Evolutionary conservation across 2,797 vertebrate genomes (phyloP).

Genomic region (Argentina silus): DNA sequence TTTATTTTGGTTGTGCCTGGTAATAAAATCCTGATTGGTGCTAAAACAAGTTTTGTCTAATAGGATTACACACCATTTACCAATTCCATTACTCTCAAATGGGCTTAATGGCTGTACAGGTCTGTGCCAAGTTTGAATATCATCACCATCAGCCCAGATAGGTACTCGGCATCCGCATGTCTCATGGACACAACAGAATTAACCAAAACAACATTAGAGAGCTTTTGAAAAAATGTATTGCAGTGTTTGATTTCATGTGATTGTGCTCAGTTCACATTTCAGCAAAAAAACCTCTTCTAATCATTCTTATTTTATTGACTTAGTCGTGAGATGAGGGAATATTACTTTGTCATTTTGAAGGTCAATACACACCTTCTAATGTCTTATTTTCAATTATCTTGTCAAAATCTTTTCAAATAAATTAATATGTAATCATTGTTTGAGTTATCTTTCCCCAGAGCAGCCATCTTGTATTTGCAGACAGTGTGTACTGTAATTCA

Average conservation of each 20-base stretch:
- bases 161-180: background rate
- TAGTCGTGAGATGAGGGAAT: background rate
- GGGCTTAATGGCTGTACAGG: background rate
- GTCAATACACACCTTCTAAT: background rate
- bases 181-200: background rate
- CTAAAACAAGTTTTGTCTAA: background rate
- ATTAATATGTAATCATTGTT: too few relatives aligned
- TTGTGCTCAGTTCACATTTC: too few relatives aligned
- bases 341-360: background rate
- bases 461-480: background rate
- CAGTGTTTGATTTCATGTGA: background rate
- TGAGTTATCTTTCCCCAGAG: too few relatives aligned
- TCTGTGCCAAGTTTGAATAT: conserved; percentile 3
- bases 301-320: background rate
- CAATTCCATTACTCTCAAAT: background rate
- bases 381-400: background rate
- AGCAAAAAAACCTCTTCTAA: too few relatives aligned
- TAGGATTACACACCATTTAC: conserved; percentile 12
- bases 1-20: background rate
- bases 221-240: background rate
- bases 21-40: background rate
- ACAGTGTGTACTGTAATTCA: background rate
- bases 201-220: background rate
- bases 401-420: background rate
- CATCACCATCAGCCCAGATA: background rate